A percentile compares a stretch with the other conserved stretches of the same genome.
phyloP scores from a whole-genome alignment of 2,113 vertebrate species.

The Neogobius melanostomus region DNA sequence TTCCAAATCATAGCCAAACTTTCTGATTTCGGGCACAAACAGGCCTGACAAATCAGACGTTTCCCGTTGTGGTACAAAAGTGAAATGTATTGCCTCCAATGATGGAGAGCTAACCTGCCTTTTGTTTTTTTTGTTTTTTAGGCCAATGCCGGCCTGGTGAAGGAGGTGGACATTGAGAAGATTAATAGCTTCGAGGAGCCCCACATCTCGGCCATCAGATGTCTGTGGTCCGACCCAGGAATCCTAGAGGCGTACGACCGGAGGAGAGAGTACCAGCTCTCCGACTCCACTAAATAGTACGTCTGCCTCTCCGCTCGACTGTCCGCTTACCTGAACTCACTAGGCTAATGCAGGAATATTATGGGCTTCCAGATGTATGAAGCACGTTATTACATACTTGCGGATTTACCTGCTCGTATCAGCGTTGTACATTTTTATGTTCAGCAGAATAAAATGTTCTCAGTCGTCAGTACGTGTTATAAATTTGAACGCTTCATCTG shows the following conservation, averaged over 20 bases:
- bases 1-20: no score
- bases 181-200: conserved; percentile 74
- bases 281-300: conserved; percentile 89
- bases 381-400: neutral
- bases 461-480: neutral
- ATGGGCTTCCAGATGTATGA: neutral
- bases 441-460: neutral
- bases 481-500: neutral
- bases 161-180: conserved; percentile 87
- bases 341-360: neutral
- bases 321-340: neutral
- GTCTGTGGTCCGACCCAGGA: conserved; percentile 83
- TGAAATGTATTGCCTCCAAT: neutral
- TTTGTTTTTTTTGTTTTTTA: conserved; percentile 54
- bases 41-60: no score
- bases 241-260: conserved; percentile 85
- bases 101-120: neutral
- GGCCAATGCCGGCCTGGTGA: conserved; percentile 82
- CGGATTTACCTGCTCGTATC: neutral
- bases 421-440: neutral
- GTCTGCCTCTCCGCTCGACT: conserved; percentile 37
- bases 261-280: conserved; percentile 86
- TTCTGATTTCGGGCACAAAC: no score
- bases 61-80: no score
- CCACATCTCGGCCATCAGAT: conserved; percentile 74